Base-by-base conservation (phyloP, 2,797 vertebrate genomes). In the Acomys russatus region DNA sequence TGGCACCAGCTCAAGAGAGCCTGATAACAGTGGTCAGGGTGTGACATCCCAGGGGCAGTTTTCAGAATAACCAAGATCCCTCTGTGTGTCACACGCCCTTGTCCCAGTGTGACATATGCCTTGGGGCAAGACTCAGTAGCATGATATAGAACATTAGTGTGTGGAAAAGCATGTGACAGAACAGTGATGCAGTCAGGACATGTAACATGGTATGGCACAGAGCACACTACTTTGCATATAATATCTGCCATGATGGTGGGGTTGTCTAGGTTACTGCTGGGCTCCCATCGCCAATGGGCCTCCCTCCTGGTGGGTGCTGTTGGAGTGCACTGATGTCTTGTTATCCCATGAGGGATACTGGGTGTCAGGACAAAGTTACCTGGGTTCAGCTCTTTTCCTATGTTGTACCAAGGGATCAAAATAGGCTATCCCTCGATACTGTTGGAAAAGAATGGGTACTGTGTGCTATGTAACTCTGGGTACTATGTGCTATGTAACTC, bases 241-340 rank as follows among this genome's bases (percentile, higher is more conserved):
- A 33, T 51, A 64, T 25, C 54, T 5, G 44, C 51, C 92, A 88
- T 97, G 95, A 97, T 88, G 96, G 84, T 85, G 95, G 95, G 94
- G 95, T 87, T 15, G 97, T 93, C 25, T 94, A 92, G 97, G 97
- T 35, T 95, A 78, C 96, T 97, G 96, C 93, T 86, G 90, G 71
- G 35, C 64, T 68, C 87, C 23, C 70, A 35, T 4, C 54, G 59
- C 35, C 63, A 54, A 4, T 6, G 64, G 56, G 3, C 38, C 22
- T 8, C 14, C 49, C 68, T 61, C 44, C 38, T 61, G 0, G 38
- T 78, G 23, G 33, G 9, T 33, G 33, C 23, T 84, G 8, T 25
- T 77, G 35, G 66, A 23, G 25, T 12, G 33, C 14, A 22, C 11
- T 17, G 84, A 56, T 1, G 11, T 68, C 8, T 76, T 64, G 35